Percentiles rank a stretch among this genome's conserved stretches.
phyloP scores from a whole-genome alignment of 92 coral and sea anemone genomes.

The Hydrozoanthus gracilis region DNA sequence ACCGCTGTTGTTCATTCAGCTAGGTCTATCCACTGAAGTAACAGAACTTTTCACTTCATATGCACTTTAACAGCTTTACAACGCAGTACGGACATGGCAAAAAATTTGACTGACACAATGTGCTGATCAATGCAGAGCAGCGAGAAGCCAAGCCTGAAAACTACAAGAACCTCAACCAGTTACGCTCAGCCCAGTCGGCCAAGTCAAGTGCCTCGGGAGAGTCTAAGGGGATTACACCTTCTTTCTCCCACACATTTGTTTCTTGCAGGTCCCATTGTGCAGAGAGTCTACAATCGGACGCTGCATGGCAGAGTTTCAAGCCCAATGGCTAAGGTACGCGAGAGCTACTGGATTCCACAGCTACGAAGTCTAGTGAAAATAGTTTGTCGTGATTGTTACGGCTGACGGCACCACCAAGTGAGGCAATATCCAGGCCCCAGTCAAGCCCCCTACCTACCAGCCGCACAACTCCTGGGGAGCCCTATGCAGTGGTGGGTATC shows the following conservation, averaged over 20 bases:
- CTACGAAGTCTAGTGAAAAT: slow-evolving; percentile 15
- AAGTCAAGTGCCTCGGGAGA: slow-evolving; percentile 34
- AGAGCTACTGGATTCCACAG: slow-evolving; percentile 47
- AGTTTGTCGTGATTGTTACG: not conserved
- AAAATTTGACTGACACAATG: too few relatives aligned
- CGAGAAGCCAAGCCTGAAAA: not conserved
- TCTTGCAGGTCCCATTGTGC: slow-evolving; percentile 16
- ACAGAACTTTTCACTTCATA: too few relatives aligned
- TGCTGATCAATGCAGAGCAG: not conserved
- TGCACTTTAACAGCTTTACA: too few relatives aligned
- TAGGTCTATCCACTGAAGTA: too few relatives aligned
- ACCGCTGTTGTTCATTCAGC: too few relatives aligned
- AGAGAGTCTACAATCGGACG: slow-evolving; percentile 25
- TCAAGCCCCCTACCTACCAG: slow-evolving; percentile 42
- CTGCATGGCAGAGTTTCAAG: slow-evolving; percentile 47
- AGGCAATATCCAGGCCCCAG: slow-evolving; percentile 16
- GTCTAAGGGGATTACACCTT: slow-evolving; percentile 32
- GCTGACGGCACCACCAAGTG: slow-evolving; percentile 1
- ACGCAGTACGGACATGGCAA: too few relatives aligned
- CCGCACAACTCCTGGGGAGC: slow-evolving; percentile 33
- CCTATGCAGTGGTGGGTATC: slow-evolving; percentile 49
- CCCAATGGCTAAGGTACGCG: slow-evolving; percentile 51
- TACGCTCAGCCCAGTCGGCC: not conserved
- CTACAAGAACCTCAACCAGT: slow-evolving; percentile 8
- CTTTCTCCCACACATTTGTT: slow-evolving; percentile 23